A percentile compares a stretch with the other conserved stretches of the same genome.
Conservation (phyloP, 2,888 invertebrate genomes). For the Acanthosepion esculentum region DNA sequence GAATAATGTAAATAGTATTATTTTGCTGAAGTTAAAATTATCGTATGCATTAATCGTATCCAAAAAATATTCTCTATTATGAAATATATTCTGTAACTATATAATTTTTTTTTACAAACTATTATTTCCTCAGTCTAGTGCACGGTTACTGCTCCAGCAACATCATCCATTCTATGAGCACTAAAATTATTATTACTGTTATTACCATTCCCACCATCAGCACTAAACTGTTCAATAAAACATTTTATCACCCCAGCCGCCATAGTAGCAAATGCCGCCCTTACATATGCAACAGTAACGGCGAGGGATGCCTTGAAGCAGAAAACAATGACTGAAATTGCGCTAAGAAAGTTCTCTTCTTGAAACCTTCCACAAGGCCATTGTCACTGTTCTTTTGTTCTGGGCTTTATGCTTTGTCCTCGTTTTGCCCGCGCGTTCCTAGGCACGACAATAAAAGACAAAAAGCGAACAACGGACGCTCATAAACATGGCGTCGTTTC, state of each 20-base stretch:
- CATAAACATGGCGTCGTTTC: slow-evolving; percentile 16
- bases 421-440: background rate
- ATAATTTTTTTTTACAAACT: background rate
- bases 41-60: no score
- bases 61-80: no score
- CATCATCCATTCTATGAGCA: background rate
- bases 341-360: background rate
- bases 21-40: no score
- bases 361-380: background rate
- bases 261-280: background rate
- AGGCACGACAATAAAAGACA: background rate
- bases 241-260: background rate
- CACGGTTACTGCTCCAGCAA: background rate
- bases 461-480: slow-evolving; percentile 2
- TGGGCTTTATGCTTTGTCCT: background rate
- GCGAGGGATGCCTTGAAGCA: background rate
- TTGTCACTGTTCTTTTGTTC: slow-evolving; percentile 20
- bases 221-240: background rate
- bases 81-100: no score
- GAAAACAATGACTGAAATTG: background rate
- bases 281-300: background rate
- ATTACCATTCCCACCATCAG: background rate
- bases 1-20: no score
- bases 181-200: no score
- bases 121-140: background rate